Conservation (phyloP, 1,140 invertebrate species). For the Listronotus oregonensis region DNA sequence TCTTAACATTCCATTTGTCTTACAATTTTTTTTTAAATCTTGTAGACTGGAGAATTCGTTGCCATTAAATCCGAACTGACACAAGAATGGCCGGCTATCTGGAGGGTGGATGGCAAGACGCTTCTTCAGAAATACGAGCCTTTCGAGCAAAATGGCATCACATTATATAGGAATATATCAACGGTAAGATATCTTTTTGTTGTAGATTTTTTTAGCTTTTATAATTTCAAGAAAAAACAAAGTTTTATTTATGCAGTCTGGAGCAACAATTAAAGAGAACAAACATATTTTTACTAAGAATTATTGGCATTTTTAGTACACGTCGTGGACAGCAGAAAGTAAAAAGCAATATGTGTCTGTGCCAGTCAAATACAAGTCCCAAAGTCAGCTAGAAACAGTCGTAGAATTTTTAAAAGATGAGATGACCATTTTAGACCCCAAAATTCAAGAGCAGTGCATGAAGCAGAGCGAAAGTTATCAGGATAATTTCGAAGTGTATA, state of each 20-base stretch:
- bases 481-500: conserved; percentile 87
- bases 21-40: too few species aligned
- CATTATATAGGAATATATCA: conserved; percentile 83
- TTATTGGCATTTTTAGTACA: conserved; percentile 73
- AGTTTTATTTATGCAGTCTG: too few species aligned
- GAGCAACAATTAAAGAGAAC: too few species aligned
- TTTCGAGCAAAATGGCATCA: conserved; percentile 79
- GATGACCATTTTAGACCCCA: conserved; percentile 70
- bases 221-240: too few species aligned
- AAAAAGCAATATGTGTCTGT: conserved; percentile 78
- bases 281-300: too few species aligned
- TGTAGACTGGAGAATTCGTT: conserved; percentile 82
- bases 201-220: too few species aligned
- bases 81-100: conserved; percentile 78
- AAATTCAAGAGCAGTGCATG: conserved; percentile 75
- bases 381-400: conserved; percentile 75
- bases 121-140: conserved; percentile 86
- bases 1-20: too few species aligned
- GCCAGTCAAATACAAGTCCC: conserved; percentile 72
- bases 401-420: conserved; percentile 80
- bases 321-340: conserved; percentile 79
- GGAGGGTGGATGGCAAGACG: conserved; percentile 86
- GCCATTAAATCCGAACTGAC: conserved; percentile 76
- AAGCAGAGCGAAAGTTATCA: conserved; percentile 76
- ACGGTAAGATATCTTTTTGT: conserved; percentile 67